phyloP scores from a whole-genome alignment of 2,888 invertebrate genomes.

The Platycheirus rosarum region DNA sequence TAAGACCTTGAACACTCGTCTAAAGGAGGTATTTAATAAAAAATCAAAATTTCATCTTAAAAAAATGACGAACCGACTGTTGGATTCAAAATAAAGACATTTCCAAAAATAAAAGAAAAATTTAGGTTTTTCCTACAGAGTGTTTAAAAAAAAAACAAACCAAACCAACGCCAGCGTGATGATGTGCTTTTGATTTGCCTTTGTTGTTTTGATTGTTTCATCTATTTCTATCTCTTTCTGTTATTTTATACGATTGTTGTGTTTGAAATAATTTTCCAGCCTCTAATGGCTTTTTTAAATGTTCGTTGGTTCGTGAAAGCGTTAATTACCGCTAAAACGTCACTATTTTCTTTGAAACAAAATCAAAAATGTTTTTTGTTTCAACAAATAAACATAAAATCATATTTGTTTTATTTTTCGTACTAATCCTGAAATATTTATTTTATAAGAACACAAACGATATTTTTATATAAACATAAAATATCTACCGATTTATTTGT shows the following conservation, averaged over 20 bases:
- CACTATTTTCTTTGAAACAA: background rate
- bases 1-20: conserved; percentile 98
- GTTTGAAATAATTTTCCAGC: conserved; percentile 22
- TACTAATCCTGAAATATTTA: conserved; percentile 27
- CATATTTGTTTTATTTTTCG: conserved; percentile 36
- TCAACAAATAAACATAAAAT: conserved; percentile 16
- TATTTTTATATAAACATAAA: conserved; percentile 76
- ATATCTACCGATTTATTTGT: conserved; percentile 79
- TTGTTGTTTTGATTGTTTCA: conserved; percentile 35
- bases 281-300: conserved; percentile 36
- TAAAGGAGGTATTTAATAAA: conserved; percentile 93
- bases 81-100: conserved; percentile 49
- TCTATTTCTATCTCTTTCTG: conserved; percentile 20
- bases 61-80: conserved; percentile 34
- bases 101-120: no score
- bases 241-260: conserved; percentile 18
- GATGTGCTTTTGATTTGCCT: conserved; percentile 74
- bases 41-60: conserved; percentile 11
- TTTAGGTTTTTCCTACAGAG: no score
- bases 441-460: background rate
- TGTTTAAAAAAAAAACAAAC: conserved; percentile 41
- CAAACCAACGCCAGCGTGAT: conserved; percentile 65
- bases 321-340: conserved; percentile 33
- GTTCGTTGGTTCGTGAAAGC: conserved; percentile 23
- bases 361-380: background rate